Evolutionary conservation across 2,113 vertebrate species (phyloP).

Genomic region (Apteryx mantelli): DNA sequence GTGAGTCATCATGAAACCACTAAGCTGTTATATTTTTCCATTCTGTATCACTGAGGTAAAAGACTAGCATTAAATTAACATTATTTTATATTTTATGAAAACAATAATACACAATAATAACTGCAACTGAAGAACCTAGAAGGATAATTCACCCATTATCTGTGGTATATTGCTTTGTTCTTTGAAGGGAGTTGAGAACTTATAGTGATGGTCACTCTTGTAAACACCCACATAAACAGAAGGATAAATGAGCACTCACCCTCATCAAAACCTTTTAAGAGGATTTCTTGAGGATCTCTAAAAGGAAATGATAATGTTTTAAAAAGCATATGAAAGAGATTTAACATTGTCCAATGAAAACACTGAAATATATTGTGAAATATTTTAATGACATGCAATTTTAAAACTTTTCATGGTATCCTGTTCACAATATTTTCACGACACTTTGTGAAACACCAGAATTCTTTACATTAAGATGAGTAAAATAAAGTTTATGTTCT

Average conservation of each 20-base stretch:
- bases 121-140: neutral
- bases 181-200: neutral
- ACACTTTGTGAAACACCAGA: neutral
- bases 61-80: neutral
- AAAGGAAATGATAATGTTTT: neutral
- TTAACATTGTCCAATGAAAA: neutral
- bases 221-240: neutral
- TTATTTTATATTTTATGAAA: neutral
- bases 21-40: neutral
- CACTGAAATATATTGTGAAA: neutral
- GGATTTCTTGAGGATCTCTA: neutral
- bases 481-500: too few relatives aligned
- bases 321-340: neutral
- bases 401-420: neutral
- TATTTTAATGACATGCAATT: neutral
- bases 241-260: neutral
- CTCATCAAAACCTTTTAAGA: neutral
- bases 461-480: too few relatives aligned
- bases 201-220: neutral
- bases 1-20: neutral
- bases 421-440: neutral
- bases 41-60: neutral
- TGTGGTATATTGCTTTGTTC: neutral
- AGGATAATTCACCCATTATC: neutral
- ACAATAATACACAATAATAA: neutral